phyloP scores from a whole-genome alignment of 2,888 invertebrate genomes.

The Drosophila leonis region DNA sequence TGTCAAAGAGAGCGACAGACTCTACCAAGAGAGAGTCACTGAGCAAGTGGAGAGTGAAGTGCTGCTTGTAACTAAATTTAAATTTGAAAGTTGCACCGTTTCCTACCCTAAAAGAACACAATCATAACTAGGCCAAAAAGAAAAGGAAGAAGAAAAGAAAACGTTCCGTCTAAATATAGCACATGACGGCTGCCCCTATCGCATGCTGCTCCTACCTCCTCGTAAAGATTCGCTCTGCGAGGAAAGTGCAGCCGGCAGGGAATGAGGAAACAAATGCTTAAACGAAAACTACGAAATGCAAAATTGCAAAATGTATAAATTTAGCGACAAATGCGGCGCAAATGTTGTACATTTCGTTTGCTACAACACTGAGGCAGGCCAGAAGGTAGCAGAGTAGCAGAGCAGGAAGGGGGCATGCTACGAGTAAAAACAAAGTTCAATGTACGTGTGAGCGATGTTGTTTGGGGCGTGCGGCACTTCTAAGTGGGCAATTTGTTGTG shows the following conservation, averaged over 20 bases:
- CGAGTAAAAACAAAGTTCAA: constrained; percentile 66
- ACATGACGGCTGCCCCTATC: constrained; percentile 39
- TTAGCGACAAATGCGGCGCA: constrained; percentile 67
- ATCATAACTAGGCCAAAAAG: constrained; percentile 59
- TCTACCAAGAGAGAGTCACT: background rate
- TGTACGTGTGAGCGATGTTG: constrained; percentile 62
- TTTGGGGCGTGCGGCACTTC: constrained; percentile 45
- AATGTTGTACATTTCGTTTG: constrained; percentile 46
- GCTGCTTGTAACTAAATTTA: constrained; percentile 38
- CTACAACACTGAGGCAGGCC: background rate
- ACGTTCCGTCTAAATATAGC: constrained; percentile 43
- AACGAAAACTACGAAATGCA: constrained; percentile 34
- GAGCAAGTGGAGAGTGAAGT: background rate
- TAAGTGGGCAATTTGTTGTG: constrained; percentile 72
- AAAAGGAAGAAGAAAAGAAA: constrained; percentile 16
- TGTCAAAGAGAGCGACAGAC: constrained; percentile 18
- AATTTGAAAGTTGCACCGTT: constrained; percentile 37
- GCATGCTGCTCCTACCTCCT: background rate
- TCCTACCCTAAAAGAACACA: constrained; percentile 51
- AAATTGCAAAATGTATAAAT: constrained; percentile 64
- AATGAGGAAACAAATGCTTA: constrained; percentile 76
- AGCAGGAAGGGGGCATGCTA: background rate
- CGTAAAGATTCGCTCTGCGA: background rate
- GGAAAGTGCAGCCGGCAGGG: constrained; percentile 55
- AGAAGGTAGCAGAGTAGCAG: background rate